Conservation (phyloP, 2,797 vertebrate genomes). For the Corythornis leucogaster region DNA sequence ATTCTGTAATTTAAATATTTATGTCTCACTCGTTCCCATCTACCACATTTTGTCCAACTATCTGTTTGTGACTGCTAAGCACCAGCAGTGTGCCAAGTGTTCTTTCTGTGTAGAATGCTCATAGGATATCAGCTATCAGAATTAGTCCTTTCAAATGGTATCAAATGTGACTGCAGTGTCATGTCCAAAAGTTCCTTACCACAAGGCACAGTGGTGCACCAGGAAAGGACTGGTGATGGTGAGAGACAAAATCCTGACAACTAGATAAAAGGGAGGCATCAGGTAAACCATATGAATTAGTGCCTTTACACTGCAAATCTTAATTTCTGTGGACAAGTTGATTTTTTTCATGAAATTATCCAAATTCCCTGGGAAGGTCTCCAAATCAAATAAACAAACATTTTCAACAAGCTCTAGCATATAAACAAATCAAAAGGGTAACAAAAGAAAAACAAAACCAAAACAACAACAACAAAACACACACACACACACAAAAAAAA, state of each 20-base stretch:
- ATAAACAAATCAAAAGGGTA: background rate
- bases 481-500: too few relatives aligned
- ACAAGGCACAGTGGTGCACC: background rate
- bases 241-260: background rate
- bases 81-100: background rate
- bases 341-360: background rate
- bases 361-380: background rate
- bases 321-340: background rate
- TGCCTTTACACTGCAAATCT: background rate
- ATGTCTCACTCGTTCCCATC: background rate
- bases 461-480: too few relatives aligned
- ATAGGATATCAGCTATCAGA: background rate
- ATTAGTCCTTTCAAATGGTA: background rate
- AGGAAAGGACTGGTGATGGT: background rate
- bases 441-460: too few relatives aligned
- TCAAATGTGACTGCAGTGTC: background rate
- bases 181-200: background rate
- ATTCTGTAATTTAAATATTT: background rate
- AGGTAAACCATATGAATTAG: background rate
- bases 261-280: background rate
- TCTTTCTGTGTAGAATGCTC: background rate
- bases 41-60: background rate
- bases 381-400: background rate
- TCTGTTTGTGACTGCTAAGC: background rate
- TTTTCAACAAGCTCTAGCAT: background rate